Conservation (phyloP, 1,140 invertebrate species). For the Anastrepha obliqua region DNA sequence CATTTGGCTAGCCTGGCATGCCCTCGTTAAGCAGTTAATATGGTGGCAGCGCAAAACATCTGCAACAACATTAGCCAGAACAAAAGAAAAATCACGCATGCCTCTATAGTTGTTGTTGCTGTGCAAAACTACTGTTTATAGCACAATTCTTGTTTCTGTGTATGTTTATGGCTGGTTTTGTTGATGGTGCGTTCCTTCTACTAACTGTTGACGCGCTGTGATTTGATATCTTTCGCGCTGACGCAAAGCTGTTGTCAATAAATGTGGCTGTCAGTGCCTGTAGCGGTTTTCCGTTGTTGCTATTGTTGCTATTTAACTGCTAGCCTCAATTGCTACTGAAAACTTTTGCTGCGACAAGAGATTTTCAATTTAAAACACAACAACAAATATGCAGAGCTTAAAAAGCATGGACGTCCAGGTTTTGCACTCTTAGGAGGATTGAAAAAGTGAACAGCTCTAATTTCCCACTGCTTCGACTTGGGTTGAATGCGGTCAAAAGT, state of each 20-base stretch:
- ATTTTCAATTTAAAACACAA: not conserved
- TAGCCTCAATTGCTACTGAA: not conserved
- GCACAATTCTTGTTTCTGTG: not conserved
- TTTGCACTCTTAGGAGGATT: no score
- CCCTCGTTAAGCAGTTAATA: not conserved
- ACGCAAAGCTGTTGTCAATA: slow-evolving; percentile 17
- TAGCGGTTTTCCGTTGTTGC: not conserved
- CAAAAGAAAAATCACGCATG: not conserved
- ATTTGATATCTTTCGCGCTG: not conserved
- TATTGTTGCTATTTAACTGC: not conserved
- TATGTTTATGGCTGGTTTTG: not conserved
- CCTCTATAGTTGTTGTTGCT: not conserved
- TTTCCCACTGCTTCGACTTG: no score
- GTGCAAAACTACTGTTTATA: not conserved
- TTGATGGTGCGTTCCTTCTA: not conserved
- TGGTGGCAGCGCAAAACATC: not conserved
- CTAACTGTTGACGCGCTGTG: not conserved
- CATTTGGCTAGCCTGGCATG: not conserved
- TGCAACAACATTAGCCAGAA: not conserved
- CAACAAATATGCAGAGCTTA: not conserved
- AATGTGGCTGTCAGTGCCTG: not conserved
- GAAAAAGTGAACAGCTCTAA: no score
- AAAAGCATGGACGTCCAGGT: not conserved
- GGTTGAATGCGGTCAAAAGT: no score
- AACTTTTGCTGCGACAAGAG: not conserved